Evolutionary conservation across 2,888 invertebrate species (phyloP).

Genomic region (Mystacides longicornis): DNA sequence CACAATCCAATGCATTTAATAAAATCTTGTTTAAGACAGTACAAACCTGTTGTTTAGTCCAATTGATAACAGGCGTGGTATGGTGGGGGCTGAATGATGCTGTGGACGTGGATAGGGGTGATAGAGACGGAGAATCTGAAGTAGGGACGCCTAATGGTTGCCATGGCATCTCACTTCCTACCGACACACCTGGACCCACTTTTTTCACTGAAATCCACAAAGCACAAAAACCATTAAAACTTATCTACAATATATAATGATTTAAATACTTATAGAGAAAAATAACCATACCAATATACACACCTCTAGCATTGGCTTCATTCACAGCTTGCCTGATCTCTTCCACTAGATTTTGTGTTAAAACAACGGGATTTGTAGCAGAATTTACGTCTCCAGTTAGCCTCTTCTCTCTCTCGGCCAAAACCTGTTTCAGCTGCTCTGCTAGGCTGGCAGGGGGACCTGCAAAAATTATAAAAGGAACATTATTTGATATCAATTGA

Average conservation of each 20-base stretch:
- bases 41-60: conserved; percentile 64
- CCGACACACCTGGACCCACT: conserved; percentile 45
- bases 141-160: conserved; percentile 47
- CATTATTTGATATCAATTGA: too few species aligned
- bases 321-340: conserved; percentile 83
- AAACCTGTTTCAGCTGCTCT: conserved; percentile 79
- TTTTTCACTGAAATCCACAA: conserved; percentile 49
- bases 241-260: conserved; percentile 14
- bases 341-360: conserved; percentile 75
- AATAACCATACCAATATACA: not conserved
- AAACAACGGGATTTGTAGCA: conserved; percentile 53
- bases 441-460: conserved; percentile 74
- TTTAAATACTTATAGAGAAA: too few species aligned
- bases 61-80: conserved; percentile 47
- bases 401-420: conserved; percentile 77
- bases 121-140: conserved; percentile 42
- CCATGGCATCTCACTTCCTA: conserved; percentile 50
- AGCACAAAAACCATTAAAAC: conserved; percentile 16
- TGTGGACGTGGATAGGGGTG: conserved; percentile 38
- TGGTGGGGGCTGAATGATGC: conserved; percentile 39
- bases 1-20: not conserved
- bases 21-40: too few species aligned
- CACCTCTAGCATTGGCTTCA: conserved; percentile 83
- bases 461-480: too few species aligned
- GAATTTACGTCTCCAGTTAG: conserved; percentile 40